These are phyloP conservation scores for Idaea aversata DNA, from an alignment of 2,888 invertebrate genomes.

Conservation along the genomic window DNA sequence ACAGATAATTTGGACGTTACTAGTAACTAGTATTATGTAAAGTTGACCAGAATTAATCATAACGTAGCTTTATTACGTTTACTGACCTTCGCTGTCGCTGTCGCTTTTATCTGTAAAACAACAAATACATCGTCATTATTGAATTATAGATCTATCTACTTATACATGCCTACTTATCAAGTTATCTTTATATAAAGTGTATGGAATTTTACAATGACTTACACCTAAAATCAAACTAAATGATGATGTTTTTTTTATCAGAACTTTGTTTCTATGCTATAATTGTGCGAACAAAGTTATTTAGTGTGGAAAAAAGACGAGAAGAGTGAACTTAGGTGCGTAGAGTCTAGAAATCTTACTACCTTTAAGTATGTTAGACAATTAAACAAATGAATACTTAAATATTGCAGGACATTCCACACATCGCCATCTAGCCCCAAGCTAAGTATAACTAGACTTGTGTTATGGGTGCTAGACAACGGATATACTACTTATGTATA, in stretches of 20 bases:
- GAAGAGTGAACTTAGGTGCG: neutral
- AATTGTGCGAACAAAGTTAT: neutral
- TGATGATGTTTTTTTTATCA: neutral
- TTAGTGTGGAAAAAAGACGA: neutral
- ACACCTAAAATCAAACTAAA: no score
- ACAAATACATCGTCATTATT: constrained; percentile 12
- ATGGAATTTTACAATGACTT: no score
- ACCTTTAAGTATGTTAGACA: no score
- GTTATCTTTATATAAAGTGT: neutral
- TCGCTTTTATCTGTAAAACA: constrained; percentile 92
- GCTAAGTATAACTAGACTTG: no score
- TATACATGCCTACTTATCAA: neutral
- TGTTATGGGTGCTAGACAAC: no score
- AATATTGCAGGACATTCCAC: no score
- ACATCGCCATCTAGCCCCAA: no score
- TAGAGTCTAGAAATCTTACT: no score
- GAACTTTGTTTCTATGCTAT: neutral
- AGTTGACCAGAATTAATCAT: constrained; percentile 78
- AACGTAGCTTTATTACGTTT: constrained; percentile 69
- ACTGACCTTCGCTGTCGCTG: constrained; percentile 96
- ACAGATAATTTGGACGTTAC: constrained; percentile 31
- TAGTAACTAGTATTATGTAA: constrained; percentile 73
- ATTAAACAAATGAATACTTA: no score
- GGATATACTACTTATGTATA: no score
- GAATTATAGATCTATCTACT: neutral